A percentile compares a stretch with the other conserved stretches of the same genome.
Evolutionary conservation across 2,888 invertebrate species (phyloP).

Genomic region (Encarsia formosa): DNA sequence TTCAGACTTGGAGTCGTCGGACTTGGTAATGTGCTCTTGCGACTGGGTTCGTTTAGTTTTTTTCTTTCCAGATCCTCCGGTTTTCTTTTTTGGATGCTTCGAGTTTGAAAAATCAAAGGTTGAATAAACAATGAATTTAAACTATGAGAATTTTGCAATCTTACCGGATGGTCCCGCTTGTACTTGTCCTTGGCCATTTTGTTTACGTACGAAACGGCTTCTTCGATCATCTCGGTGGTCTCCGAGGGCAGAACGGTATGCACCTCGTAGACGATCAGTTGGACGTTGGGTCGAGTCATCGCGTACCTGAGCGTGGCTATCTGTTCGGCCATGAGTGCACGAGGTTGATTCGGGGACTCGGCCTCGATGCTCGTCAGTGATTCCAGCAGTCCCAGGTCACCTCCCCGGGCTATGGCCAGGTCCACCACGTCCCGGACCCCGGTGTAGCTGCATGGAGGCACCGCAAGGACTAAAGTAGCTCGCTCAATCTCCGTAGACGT

Average conservation of each 20-base stretch:
- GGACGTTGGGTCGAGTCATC: constrained; percentile 78
- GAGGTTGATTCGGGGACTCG: constrained; percentile 33
- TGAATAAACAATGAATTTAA: neutral
- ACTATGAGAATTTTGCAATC: neutral
- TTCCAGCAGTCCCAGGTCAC: constrained; percentile 73
- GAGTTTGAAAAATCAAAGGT: neutral
- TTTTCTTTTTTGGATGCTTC: no score
- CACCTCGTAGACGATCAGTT: constrained; percentile 76
- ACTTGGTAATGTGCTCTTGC: no score
- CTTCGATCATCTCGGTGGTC: constrained; percentile 68
- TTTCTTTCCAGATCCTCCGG: no score
- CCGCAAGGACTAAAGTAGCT: constrained; percentile 65
- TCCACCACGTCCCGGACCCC: constrained; percentile 77
- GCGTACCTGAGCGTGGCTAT: constrained; percentile 68
- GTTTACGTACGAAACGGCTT: constrained; percentile 68
- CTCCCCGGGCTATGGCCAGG: constrained; percentile 64
- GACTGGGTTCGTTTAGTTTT: no score
- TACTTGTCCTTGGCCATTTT: constrained; percentile 67
- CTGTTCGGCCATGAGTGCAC: constrained; percentile 68
- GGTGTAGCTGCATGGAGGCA: constrained; percentile 78
- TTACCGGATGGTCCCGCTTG: constrained; percentile 49
- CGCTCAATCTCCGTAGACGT: constrained; percentile 53
- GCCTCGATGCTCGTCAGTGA: constrained; percentile 47
- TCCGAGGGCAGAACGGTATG: constrained; percentile 74
- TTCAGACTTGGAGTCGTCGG: no score